phyloP scores from a whole-genome alignment of 2,888 invertebrate species.

The Drosophila leonis region DNA sequence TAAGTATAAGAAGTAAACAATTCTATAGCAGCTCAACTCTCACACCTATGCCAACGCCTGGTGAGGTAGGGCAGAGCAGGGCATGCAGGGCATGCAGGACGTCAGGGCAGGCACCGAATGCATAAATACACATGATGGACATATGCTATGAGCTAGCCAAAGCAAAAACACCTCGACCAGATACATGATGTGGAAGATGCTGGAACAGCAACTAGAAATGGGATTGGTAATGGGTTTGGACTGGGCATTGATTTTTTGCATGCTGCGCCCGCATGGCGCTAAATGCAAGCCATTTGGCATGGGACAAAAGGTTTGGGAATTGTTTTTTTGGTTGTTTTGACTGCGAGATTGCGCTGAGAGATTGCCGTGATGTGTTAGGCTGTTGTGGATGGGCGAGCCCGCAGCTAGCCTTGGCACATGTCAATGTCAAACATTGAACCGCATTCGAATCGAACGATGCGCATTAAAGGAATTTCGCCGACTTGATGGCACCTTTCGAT shows the following conservation, averaged over 20 bases:
- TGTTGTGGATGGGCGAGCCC: constrained; percentile 5
- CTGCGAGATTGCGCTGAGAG: constrained; percentile 9
- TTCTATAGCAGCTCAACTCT: constrained; percentile 10
- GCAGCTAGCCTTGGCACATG: constrained; percentile 66
- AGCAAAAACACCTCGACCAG: constrained; percentile 49
- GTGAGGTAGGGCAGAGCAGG: constrained; percentile 2
- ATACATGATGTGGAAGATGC: constrained; percentile 27
- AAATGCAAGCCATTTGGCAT: constrained; percentile 43
- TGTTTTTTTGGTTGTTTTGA: constrained; percentile 12
- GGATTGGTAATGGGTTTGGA: constrained; percentile 19
- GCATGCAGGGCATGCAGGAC: constrained; percentile 13
- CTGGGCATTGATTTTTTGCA: constrained; percentile 48
- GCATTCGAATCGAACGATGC: constrained; percentile 25
- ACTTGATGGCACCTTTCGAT: constrained; percentile 79
- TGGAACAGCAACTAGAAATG: constrained; percentile 10
- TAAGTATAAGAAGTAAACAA: neutral
- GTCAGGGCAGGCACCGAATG: constrained; percentile 2
- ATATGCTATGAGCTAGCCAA: constrained; percentile 57
- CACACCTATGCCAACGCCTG: constrained; percentile 62
- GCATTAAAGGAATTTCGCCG: constrained; percentile 77
- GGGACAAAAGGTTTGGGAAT: constrained; percentile 16
- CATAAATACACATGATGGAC: constrained; percentile 54
- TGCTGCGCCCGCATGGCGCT: constrained; percentile 77
- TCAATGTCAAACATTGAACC: constrained; percentile 77
- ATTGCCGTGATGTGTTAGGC: constrained; percentile 8